A percentile compares a stretch with the other conserved stretches of the same genome.
These are phyloP conservation scores for Therioaphis trifolii DNA, from an alignment of 2,888 invertebrate genomes.

Conservation along the genomic window DNA sequence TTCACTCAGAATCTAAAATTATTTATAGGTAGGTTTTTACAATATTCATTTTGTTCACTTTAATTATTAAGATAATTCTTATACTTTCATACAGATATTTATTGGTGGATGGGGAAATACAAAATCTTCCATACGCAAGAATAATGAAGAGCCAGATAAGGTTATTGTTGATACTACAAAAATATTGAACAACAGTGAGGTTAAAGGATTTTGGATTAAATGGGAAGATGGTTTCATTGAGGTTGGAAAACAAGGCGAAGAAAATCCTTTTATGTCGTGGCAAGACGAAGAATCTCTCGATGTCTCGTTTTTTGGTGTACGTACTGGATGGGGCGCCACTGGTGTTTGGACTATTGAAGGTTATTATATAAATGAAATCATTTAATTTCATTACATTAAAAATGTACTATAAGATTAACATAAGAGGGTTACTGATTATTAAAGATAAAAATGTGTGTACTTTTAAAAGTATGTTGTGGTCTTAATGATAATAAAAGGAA, in stretches of 20 bases:
- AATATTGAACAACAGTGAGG: slow-evolving; percentile 79
- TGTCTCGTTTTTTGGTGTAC: slow-evolving; percentile 81
- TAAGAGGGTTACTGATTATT: background rate
- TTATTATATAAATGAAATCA: slow-evolving; percentile 68
- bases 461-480: background rate
- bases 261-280: slow-evolving; percentile 79
- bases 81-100: slow-evolving; percentile 74
- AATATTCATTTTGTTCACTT: too few species aligned
- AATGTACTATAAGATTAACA: background rate
- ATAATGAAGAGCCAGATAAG: slow-evolving; percentile 81
- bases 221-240: slow-evolving; percentile 76
- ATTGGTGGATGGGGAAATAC: slow-evolving; percentile 90
- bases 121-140: slow-evolving; percentile 85
- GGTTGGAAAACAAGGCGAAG: slow-evolving; percentile 80
- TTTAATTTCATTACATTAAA: too few species aligned
- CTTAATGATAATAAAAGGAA: background rate
- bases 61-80: too few species aligned
- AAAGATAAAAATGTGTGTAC: background rate
- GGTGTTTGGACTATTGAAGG: slow-evolving; percentile 87
- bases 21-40: too few species aligned
- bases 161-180: slow-evolving; percentile 78
- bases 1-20: too few species aligned
- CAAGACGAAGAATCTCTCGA: slow-evolving; percentile 78
- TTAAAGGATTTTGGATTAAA: slow-evolving; percentile 86
- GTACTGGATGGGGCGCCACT: slow-evolving; percentile 87